Evolutionary conservation across 2,888 invertebrate species (phyloP).

Genomic region (Xestia ashworthii): DNA sequence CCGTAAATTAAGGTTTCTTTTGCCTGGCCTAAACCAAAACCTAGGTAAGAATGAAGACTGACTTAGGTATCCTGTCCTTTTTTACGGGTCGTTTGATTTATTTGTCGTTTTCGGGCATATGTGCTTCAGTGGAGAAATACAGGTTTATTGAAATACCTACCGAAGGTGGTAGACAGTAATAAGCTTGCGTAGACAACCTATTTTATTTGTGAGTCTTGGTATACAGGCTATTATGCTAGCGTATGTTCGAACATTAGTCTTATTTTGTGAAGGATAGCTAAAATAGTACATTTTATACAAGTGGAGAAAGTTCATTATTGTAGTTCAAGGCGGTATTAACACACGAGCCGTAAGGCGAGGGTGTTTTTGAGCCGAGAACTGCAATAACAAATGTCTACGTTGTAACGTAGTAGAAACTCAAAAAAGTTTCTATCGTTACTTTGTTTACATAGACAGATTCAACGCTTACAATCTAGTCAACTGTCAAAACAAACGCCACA

Average conservation of each 20-base stretch:
- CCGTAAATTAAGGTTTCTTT: not conserved
- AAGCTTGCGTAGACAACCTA: slow-evolving; percentile 24
- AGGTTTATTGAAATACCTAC: slow-evolving; percentile 29
- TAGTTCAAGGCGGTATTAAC: no score
- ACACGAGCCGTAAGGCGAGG: no score
- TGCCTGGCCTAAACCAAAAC: not conserved
- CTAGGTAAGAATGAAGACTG: not conserved
- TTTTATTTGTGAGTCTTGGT: slow-evolving; percentile 25
- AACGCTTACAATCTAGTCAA: no score
- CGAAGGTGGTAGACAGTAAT: slow-evolving; percentile 26
- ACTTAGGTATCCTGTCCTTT: not conserved
- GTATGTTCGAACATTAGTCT: not conserved
- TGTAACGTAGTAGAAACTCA: no score
- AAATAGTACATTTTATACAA: no score
- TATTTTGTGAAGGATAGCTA: not conserved
- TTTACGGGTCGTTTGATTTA: slow-evolving; percentile 28
- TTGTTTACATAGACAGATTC: no score
- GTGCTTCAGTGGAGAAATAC: slow-evolving; percentile 14
- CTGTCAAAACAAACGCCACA: no score
- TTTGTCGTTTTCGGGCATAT: slow-evolving; percentile 11
- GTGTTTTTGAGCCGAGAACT: no score
- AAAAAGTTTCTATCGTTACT: no score
- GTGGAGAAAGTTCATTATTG: no score
- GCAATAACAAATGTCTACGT: no score
- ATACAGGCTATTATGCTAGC: not conserved